phyloP scores from a whole-genome alignment of 2,797 vertebrate genomes.

The Xerus rutilus region DNA sequence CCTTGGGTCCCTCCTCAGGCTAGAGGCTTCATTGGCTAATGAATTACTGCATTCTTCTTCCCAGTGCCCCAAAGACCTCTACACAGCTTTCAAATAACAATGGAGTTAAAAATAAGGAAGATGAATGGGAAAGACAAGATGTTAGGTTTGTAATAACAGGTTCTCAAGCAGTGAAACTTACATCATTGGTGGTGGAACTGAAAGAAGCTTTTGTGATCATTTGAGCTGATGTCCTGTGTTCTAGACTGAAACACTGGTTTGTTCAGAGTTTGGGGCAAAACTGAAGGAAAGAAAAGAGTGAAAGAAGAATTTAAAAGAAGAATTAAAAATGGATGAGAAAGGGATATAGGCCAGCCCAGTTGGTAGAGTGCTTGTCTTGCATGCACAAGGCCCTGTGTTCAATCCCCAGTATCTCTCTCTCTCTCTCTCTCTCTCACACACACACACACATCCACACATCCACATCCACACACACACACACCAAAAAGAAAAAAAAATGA shows the following conservation, averaged over 20 bases:
- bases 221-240: background rate
- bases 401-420: too few species aligned
- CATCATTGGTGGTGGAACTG: background rate
- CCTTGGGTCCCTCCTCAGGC: background rate
- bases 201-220: slow-evolving; percentile 37
- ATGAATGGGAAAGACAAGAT: background rate
- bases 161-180: slow-evolving; percentile 38
- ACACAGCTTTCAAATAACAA: background rate
- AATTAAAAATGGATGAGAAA: slow-evolving; percentile 36
- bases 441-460: too few species aligned
- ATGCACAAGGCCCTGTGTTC: too few species aligned
- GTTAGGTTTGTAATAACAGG: slow-evolving; percentile 46
- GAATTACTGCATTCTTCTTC: background rate
- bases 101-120: slow-evolving; percentile 33
- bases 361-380: too few species aligned
- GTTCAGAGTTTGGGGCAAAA: background rate
- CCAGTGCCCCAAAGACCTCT: background rate
- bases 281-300: background rate
- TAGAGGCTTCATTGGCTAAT: background rate
- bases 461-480: too few species aligned
- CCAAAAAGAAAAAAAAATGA: background rate
- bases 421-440: too few species aligned
- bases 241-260: background rate
- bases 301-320: background rate
- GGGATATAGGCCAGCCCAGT: too few species aligned